These are phyloP conservation scores for Apantesis nais DNA, from an alignment of 2,888 invertebrate species.

Conservation along the genomic window DNA sequence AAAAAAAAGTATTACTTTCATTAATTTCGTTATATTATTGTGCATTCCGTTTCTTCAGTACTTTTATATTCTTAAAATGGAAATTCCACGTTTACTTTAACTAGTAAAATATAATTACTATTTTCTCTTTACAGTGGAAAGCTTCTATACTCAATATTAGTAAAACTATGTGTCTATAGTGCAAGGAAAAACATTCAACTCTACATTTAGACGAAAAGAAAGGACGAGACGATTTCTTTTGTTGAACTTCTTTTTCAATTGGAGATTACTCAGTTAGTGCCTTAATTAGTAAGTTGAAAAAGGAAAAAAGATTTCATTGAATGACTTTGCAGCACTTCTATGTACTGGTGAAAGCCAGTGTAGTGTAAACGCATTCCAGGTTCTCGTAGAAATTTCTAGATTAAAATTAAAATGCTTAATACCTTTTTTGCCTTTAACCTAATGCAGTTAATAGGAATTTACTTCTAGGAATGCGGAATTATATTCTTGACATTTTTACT, in stretches of 20 bases:
- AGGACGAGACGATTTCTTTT: not conserved
- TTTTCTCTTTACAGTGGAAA: no score
- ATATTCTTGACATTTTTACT: no score
- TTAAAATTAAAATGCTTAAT: not conserved
- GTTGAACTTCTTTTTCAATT: not conserved
- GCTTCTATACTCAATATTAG: not conserved
- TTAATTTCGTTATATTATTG: no score
- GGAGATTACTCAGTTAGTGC: not conserved
- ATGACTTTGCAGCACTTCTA: not conserved
- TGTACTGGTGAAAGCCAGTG: not conserved
- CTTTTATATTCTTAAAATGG: no score
- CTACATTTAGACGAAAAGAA: not conserved
- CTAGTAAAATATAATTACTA: no score
- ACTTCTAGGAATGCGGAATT: not conserved
- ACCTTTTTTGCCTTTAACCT: not conserved
- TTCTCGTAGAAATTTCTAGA: not conserved
- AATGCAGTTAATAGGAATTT: not conserved
- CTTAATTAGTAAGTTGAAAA: slow-evolving; percentile 3
- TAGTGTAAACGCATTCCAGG: not conserved
- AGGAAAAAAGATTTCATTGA: not conserved
- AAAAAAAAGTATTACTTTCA: no score
- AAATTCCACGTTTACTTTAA: no score
- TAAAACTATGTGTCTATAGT: not conserved
- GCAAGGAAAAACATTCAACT: not conserved
- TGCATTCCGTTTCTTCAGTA: no score